These are phyloP conservation scores for Chelon labrosus DNA, from an alignment of 2,797 vertebrate genomes.

Conservation along the genomic window DNA sequence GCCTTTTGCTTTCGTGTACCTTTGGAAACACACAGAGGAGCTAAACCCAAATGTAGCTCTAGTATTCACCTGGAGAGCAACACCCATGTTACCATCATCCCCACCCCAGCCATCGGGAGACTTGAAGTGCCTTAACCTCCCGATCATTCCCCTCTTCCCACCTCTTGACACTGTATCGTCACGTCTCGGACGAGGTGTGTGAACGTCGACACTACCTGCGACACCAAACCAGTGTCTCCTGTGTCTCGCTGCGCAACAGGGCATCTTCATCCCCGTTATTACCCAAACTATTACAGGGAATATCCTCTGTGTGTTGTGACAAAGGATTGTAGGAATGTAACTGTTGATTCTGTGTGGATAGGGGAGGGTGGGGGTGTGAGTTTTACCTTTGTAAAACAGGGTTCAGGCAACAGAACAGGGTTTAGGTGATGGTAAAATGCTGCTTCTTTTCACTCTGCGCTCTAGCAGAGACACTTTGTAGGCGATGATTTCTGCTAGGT, in stretches of 20 bases:
- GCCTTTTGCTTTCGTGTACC: slow-evolving; percentile 81
- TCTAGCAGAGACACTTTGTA: slow-evolving; percentile 63
- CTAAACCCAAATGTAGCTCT: slow-evolving; percentile 73
- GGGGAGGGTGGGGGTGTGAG: not conserved
- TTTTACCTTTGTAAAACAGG: slow-evolving; percentile 52
- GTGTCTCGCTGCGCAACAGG: slow-evolving; percentile 41
- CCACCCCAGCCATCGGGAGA: slow-evolving; percentile 71
- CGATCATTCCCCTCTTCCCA: slow-evolving; percentile 32
- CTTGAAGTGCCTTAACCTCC: slow-evolving; percentile 87
- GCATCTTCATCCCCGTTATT: slow-evolving; percentile 53
- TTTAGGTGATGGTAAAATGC: slow-evolving; percentile 67
- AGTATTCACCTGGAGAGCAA: slow-evolving; percentile 65
- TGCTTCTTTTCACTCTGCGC: slow-evolving; percentile 77
- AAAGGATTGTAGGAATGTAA: slow-evolving; percentile 70
- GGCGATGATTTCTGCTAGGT: slow-evolving; percentile 48
- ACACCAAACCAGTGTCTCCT: slow-evolving; percentile 34
- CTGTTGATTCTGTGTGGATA: slow-evolving; percentile 50
- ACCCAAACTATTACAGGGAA: slow-evolving; percentile 46
- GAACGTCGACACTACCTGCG: slow-evolving; percentile 11
- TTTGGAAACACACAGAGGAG: slow-evolving; percentile 80
- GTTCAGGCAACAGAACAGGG: slow-evolving; percentile 50
- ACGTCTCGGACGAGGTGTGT: slow-evolving; percentile 20
- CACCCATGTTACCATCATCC: slow-evolving; percentile 29
- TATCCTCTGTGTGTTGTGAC: slow-evolving; percentile 64
- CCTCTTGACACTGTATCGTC: slow-evolving; percentile 16